Percentiles rank a stretch among this genome's conserved stretches.
Evolutionary conservation across 2,113 vertebrate species (phyloP).

Genomic region (Cephalopholis sonnerati): DNA sequence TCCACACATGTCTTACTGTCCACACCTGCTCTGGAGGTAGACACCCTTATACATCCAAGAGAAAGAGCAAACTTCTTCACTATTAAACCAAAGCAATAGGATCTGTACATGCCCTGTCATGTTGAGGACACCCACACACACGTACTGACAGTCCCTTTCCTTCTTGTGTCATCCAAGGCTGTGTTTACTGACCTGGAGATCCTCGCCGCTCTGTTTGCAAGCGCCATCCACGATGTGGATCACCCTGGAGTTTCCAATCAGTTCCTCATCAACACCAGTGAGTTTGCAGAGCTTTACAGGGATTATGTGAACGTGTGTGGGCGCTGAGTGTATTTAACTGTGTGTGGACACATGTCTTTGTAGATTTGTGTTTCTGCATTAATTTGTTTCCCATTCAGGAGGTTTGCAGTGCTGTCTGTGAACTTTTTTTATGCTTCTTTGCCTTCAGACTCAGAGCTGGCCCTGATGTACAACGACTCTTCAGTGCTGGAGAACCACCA

Average conservation of each 20-base stretch:
- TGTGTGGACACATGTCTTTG: neutral
- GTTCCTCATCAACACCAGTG: constrained; percentile 97
- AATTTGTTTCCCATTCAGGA: neutral
- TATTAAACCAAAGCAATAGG: neutral
- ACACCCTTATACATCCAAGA: neutral
- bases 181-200: constrained; percentile 95
- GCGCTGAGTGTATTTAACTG: constrained; percentile 6
- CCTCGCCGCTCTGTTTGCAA: constrained; percentile 92
- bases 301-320: constrained; percentile 18
- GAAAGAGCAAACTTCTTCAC: neutral
- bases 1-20: constrained; percentile 92
- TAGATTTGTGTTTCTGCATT: neutral
- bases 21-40: constrained; percentile 91
- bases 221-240: constrained; percentile 94
- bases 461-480: constrained; percentile 93
- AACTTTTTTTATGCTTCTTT: neutral
- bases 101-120: neutral
- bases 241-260: constrained; percentile 95
- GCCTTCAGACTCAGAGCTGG: constrained; percentile 90
- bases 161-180: constrained; percentile 79
- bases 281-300: constrained; percentile 68
- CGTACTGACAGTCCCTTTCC: neutral
- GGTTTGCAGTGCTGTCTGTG: neutral
- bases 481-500: constrained; percentile 96
- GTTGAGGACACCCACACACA: neutral